Base-by-base conservation (phyloP, 1,140 invertebrate genomes). In the Penaeus chinensis region DNA sequence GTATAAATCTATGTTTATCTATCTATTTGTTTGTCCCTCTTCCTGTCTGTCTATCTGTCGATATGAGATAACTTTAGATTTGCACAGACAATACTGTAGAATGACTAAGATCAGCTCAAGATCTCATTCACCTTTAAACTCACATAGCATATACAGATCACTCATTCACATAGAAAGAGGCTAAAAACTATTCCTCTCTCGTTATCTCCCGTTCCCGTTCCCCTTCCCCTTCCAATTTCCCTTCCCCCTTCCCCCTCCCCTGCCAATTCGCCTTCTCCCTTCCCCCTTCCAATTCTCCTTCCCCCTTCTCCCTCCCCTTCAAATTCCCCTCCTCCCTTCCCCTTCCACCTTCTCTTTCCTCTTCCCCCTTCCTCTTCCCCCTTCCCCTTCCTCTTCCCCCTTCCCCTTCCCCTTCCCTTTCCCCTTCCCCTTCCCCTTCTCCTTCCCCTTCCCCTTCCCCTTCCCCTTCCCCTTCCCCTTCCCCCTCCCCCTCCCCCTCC, bases 1-100 rank as follows among this genome's bases (percentile, higher is more conserved):
- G 62, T 80, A 62, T 60, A 80, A 62, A 24, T 62, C 13, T 80
- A 80, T 80, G 5, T 42, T 18, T 32, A 66, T 37, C 10, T 65
- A 65, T 66, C 4, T 82, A 66, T 65, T 27, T 82, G 13, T 62
- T 3, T 76, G 0, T 66, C 32, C 0, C 47, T 66, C 24, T 82
- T 10, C 66, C 62, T 82, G 65, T 69, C 32, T 82, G 16, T 82
- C 63, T 82, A 82, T 69, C 69, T 82, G 65, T 82, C 32, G 3
- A 82, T 82, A 82, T 82, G 62, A 42, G 4, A 5, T 42, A 7
- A 42, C 1, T 32, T 42, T 42, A 42, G 54, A 54, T 54, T 16
- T 54, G 10, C 5, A 54, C 16, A 13, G 16, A 5, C 54, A 16
- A 54, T 16, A 5, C 37, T 42, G 4, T 8, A 42, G 37, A 42